These are phyloP conservation scores for Pteropus rufus DNA, from an alignment of 2,797 vertebrate species.

Conservation along the genomic window DNA sequence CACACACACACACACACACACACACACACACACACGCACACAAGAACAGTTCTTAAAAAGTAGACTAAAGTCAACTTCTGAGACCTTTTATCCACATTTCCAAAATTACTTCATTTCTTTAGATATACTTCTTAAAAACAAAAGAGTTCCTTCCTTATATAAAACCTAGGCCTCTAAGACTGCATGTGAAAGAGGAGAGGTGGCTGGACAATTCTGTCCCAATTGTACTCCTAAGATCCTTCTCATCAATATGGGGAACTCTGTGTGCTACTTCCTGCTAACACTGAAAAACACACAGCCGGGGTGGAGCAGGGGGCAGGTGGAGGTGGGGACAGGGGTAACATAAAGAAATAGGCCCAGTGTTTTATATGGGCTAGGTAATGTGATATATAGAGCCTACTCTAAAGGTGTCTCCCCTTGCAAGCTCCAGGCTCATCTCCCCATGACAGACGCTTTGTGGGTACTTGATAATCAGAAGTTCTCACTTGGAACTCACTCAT, in stretches of 20 bases:
- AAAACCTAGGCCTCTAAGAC: background rate
- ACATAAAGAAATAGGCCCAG: background rate
- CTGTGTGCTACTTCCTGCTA: background rate
- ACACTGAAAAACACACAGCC: background rate
- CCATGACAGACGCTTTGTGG: background rate
- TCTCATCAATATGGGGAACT: background rate
- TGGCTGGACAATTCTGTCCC: background rate
- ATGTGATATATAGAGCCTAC: background rate
- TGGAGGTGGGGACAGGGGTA: too few species aligned
- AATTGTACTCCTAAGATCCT: too few species aligned
- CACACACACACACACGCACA: background rate
- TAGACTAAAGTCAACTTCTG: background rate
- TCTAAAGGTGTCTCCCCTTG: background rate
- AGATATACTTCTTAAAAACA: background rate
- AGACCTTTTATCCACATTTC: background rate
- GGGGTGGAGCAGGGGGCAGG: too few species aligned
- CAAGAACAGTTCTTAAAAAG: background rate
- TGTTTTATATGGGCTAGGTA: background rate
- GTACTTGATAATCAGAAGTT: background rate
- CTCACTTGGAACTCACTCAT: background rate
- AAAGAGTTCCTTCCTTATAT: background rate
- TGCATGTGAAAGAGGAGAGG: background rate
- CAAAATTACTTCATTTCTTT: background rate
- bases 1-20: background rate
- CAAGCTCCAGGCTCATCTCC: background rate